Evolutionary conservation across 2,888 invertebrate genomes (phyloP), one percentile per base, ranked within the genome.

Genomic region (Lucinisca nassula): DNA sequence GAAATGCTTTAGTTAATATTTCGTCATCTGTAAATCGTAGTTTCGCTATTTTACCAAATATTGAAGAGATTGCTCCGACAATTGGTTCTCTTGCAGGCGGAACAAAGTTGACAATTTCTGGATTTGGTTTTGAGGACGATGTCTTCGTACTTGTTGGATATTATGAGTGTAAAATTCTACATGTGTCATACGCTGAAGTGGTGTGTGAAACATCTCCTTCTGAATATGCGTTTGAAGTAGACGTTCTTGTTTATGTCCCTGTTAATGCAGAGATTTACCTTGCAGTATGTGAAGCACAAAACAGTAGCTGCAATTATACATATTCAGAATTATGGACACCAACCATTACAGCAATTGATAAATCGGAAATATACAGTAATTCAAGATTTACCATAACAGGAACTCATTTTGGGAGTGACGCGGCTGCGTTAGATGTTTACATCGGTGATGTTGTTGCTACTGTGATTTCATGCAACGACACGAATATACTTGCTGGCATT

Each of bases 381-480:
- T 90, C 89, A 24, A 84, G 84, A 0, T 85, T 94, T 32, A 92
- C 85, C 0, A 87, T 94, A 12, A 82, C 86, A 17, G 94, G 94
- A 12, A 84, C 82, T 2, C 79, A 73, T 3, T 87, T 94, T 55
- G 91, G 88, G 3, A 82, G 74, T 3, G 73, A 79, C 4, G 55
- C 77, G 12, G 32, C 76, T 10, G 87, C 89, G 0, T 84, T 91
- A 24, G 78, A 67, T 3, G 94, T 95, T 0, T 84, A 37, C 3
- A 79, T 95, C 37, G 95, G 94, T 17, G 93, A 92, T 12, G 92
- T 90, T 21, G 17, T 72, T 12, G 95, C 94, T 40, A 67, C 79
- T 0, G 88, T 93, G 0, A 70, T 81, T 0, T 78, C 76, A 12
- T 89, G 88, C 0, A 82, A 84, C 6, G 88, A 88, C 4, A 92